phyloP scores from a whole-genome alignment of 92 coral and sea anemone species.

The Phymanthus crucifer region DNA sequence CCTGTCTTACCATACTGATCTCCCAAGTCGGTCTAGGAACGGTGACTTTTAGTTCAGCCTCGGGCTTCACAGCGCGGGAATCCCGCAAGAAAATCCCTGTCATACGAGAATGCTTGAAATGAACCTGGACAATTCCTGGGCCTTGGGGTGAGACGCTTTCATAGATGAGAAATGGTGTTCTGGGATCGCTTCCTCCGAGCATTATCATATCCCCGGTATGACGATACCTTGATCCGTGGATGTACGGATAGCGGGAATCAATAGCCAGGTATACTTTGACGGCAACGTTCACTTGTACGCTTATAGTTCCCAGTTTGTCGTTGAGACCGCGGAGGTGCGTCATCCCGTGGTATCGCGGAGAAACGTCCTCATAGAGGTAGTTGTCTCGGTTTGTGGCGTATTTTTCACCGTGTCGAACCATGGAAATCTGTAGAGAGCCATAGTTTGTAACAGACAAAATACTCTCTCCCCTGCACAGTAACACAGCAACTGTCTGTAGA shows the following conservation, averaged over 20 bases:
- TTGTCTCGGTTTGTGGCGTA: conserved; percentile 82
- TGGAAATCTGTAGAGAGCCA: conserved; percentile 70
- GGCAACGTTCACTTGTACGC: conserved; percentile 65
- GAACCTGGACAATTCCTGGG: conserved; percentile 65
- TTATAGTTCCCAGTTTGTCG: conserved; percentile 66
- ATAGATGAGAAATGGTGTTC: conserved; percentile 75
- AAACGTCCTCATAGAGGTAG: conserved; percentile 77
- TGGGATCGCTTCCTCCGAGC: conserved; percentile 76
- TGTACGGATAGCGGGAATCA: conserved; percentile 76
- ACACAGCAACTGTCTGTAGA: background rate
- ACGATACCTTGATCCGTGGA: conserved; percentile 66
- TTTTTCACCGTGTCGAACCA: conserved; percentile 85
- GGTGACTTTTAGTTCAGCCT: conserved; percentile 64
- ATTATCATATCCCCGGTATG: conserved; percentile 61
- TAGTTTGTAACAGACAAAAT: conserved; percentile 63
- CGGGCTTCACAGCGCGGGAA: conserved; percentile 62
- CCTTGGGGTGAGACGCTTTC: conserved; percentile 62
- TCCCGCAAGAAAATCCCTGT: conserved; percentile 79
- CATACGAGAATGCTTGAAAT: conserved; percentile 61
- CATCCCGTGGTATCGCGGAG: conserved; percentile 89
- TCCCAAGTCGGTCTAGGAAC: conserved; percentile 44
- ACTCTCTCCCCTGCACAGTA: conserved; percentile 11
- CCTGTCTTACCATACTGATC: conserved; percentile 83
- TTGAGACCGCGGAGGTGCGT: conserved; percentile 89
- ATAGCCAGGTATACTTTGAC: conserved; percentile 76